Evolutionary conservation across 2,113 vertebrate species (phyloP), one percentile per base, ranked within the genome.

Genomic region (Melierax canorus): DNA sequence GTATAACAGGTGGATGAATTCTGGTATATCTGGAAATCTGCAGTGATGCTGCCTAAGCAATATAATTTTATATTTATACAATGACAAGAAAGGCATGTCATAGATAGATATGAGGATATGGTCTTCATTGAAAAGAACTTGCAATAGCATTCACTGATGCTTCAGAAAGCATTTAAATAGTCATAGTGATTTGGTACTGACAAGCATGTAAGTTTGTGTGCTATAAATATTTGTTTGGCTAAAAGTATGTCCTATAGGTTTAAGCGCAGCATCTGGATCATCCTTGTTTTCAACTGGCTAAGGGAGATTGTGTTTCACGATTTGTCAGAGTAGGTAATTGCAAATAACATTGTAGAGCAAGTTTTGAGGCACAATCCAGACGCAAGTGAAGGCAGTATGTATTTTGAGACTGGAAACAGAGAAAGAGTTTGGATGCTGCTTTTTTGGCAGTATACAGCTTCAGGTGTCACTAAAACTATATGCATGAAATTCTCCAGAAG

Each of bases 401-500:
- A 58, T 85, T 92, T 86, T 8, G 12, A 53, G 43, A 56, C 79
- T 94, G 73, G 29, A 89, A 95, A 79, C 53, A 91, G 56, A 78
- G 72, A 67, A 73, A 11, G 36, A 46, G 18, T 39, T 94, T 60
- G 74, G 92, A 86, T 91, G 82, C 58, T 85, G 87, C 8, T 69
- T 53, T 94, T 94, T 88, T 97, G 87, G 68, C 92, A 90, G 43
- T 69, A 62, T 95, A 72, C 88, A 88, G 62, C 85, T 88, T 96
- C 79, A 89, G 74, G 90, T 97, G 94, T 97, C 93, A 93, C 80
- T 94, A 78, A 94, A 97, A 93, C 24, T 45, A 34, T 36, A 77
- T 80, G 53, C 80, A 45, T 97, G 86, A 97, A 97, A 97, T 96
- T 98, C 88, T 98, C 94, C 96, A 97, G 97, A 97, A 97, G 96